Conservation (phyloP, 2,888 invertebrate species). For the Anarsia innoxiella region DNA sequence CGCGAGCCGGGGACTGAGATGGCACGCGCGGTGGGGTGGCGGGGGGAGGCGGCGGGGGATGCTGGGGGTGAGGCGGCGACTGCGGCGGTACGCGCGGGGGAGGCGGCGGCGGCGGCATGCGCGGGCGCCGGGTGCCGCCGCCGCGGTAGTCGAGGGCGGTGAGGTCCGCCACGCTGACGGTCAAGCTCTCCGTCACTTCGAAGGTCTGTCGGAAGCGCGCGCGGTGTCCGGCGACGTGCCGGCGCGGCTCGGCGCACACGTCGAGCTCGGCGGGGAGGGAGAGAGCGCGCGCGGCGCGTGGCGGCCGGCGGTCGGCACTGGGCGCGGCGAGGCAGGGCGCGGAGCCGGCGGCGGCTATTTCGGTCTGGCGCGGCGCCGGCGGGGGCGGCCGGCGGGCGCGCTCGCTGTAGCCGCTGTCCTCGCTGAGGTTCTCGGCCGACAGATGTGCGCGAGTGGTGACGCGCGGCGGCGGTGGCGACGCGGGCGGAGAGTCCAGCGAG, state of each 20-base stretch:
- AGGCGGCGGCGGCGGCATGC: slow-evolving; percentile 55
- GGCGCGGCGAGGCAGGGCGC: slow-evolving; percentile 52
- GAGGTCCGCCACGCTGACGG: slow-evolving; percentile 78
- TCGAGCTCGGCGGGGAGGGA: slow-evolving; percentile 80
- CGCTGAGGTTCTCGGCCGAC: slow-evolving; percentile 85
- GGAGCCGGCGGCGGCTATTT: slow-evolving; percentile 58
- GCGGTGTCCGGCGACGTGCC: slow-evolving; percentile 44
- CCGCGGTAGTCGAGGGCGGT: slow-evolving; percentile 75
- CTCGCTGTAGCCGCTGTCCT: slow-evolving; percentile 87
- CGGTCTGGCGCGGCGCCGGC: slow-evolving; percentile 45
- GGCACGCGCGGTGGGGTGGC: slow-evolving; percentile 43
- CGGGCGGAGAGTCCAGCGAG: slow-evolving; percentile 61
- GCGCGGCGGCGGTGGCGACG: slow-evolving; percentile 51
- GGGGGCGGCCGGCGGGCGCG: slow-evolving; percentile 56
- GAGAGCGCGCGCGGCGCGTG: slow-evolving; percentile 60
- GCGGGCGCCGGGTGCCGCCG: slow-evolving; percentile 46
- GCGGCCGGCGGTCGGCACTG: slow-evolving; percentile 45
- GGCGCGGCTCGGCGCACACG: slow-evolving; percentile 69
- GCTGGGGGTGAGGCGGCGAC: slow-evolving; percentile 30
- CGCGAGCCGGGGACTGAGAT: slow-evolving; percentile 42
- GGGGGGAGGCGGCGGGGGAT: slow-evolving; percentile 27
- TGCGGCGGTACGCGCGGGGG: slow-evolving; percentile 31
- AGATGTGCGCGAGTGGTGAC: slow-evolving; percentile 66
- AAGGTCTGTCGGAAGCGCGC: slow-evolving; percentile 65
- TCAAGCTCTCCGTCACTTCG: slow-evolving; percentile 65